phyloP scores from a whole-genome alignment of 1,140 invertebrate species.

The Aphelinus certus region DNA sequence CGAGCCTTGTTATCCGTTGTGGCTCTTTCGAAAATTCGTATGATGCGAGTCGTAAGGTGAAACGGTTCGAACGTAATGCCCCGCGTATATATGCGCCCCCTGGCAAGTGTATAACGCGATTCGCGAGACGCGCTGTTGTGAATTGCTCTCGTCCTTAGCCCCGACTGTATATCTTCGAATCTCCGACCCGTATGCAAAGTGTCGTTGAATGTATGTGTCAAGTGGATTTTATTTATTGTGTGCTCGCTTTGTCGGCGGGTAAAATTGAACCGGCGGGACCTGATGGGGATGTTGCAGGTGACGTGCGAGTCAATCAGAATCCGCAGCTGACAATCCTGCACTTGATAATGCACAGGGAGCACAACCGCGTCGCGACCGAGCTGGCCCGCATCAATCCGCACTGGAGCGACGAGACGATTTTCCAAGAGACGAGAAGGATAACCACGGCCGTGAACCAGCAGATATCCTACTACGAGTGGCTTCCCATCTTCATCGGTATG shows the following conservation, averaged over 20 bases:
- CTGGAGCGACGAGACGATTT: constrained; percentile 87
- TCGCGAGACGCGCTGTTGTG: not conserved
- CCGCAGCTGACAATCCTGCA: constrained; percentile 84
- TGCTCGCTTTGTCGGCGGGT: not conserved
- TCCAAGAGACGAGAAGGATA: constrained; percentile 87
- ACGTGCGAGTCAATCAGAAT: constrained; percentile 88
- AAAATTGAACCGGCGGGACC: not conserved
- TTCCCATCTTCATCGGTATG: constrained; percentile 81
- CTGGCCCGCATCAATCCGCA: constrained; percentile 83
- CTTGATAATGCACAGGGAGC: constrained; percentile 85
- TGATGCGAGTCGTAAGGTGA: constrained; percentile 14
- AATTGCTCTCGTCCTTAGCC: not conserved
- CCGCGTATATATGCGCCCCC: not conserved
- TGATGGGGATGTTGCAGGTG: constrained; percentile 68
- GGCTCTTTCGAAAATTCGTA: constrained; percentile 28
- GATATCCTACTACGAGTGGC: constrained; percentile 88
- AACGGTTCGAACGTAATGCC: constrained; percentile 18
- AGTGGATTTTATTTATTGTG: too few species aligned
- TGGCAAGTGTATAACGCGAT: constrained; percentile 8
- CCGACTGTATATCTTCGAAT: too few species aligned
- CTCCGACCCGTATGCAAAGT: too few species aligned
- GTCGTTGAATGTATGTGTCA: too few species aligned
- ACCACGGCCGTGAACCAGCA: constrained; percentile 81
- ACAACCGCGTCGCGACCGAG: constrained; percentile 85
- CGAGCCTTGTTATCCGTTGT: constrained; percentile 28